phyloP scores from a whole-genome alignment of 2,797 vertebrate species.

The Sebastes alutus region DNA sequence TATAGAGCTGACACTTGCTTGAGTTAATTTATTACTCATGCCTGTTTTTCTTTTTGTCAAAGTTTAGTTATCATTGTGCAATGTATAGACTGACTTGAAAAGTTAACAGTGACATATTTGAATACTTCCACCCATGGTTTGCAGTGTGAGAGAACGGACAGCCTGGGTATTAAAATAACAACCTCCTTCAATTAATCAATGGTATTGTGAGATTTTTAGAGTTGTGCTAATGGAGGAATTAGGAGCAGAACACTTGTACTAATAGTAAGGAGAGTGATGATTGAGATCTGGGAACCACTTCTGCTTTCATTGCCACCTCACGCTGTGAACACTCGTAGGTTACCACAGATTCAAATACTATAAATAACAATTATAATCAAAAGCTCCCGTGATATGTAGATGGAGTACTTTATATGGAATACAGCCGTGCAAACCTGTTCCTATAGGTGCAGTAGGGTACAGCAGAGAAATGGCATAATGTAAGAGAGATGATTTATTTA shows the following conservation, averaged over 20 bases:
- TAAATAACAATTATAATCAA: conserved; percentile 46
- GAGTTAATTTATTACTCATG: background rate
- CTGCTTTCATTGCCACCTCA: conserved; percentile 25
- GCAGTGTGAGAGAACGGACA: background rate
- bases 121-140: background rate
- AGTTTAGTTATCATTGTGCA: background rate
- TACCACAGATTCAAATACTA: conserved; percentile 6
- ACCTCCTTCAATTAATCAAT: conserved; percentile 44
- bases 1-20: background rate
- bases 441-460: background rate
- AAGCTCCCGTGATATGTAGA: background rate
- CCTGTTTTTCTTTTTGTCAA: background rate
- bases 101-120: background rate
- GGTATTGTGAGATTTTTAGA: conserved; percentile 34
- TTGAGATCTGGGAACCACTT: conserved; percentile 40
- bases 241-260: conserved; percentile 19
- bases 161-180: conserved; percentile 1
- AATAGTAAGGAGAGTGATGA: conserved; percentile 13
- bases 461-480: background rate
- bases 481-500: background rate
- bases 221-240: conserved; percentile 25
- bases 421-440: background rate
- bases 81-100: background rate
- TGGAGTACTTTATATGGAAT: conserved; percentile 2
- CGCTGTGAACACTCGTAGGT: conserved; percentile 33